Conservation (phyloP, 2,797 vertebrate species). For the Xerus rutilus region DNA sequence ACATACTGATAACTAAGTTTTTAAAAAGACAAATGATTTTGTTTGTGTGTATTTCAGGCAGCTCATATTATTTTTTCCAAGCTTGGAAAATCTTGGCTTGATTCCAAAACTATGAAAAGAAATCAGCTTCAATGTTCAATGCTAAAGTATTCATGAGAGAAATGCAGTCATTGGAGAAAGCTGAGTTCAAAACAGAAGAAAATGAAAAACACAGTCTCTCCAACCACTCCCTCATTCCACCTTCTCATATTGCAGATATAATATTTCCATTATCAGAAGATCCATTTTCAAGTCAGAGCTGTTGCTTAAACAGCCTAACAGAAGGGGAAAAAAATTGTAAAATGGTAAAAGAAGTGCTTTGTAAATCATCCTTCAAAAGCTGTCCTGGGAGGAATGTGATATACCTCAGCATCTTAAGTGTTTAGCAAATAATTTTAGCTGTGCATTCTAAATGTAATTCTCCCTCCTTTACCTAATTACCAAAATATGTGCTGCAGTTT, state of each 20-base stretch:
- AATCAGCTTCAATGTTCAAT: constrained; percentile 56
- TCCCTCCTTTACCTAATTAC: constrained; percentile 81
- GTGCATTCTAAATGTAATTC: constrained; percentile 64
- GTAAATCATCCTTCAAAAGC: constrained; percentile 76
- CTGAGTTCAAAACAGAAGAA: constrained; percentile 75
- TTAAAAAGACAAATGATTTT: constrained; percentile 59
- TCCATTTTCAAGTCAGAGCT: constrained; percentile 69
- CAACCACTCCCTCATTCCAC: constrained; percentile 48
- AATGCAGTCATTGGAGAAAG: constrained; percentile 56
- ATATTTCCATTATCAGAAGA: constrained; percentile 75
- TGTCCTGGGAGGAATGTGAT: constrained; percentile 61
- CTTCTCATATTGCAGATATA: constrained; percentile 68
- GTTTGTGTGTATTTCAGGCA: constrained; percentile 63
- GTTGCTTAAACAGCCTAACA: constrained; percentile 16
- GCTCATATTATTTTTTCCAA: background rate
- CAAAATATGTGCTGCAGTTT: constrained; percentile 82
- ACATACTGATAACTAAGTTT: constrained; percentile 24
- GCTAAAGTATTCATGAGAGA: constrained; percentile 70
- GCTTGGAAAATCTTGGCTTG: constrained; percentile 46
- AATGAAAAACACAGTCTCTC: constrained; percentile 70
- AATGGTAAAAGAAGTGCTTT: constrained; percentile 62
- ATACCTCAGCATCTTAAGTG: constrained; percentile 59
- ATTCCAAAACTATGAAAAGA: constrained; percentile 58
- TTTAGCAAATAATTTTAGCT: constrained; percentile 84
- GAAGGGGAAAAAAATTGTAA: background rate